Conservation (phyloP, 1,140 invertebrate species). For the Zaprionus camerounensis region DNA sequence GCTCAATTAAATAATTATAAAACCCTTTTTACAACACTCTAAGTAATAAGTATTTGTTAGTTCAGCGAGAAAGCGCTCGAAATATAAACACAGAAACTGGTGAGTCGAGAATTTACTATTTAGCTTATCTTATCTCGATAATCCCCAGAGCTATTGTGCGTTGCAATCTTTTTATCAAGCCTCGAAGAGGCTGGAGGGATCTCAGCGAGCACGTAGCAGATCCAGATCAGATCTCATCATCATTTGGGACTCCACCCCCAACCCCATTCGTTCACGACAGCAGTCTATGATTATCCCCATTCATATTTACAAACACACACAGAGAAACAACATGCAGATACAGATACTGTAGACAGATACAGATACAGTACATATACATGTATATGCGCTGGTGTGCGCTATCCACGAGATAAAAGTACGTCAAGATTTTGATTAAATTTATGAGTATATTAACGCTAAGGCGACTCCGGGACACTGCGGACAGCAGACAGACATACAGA, state of each 20-base stretch:
- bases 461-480: slow-evolving; percentile 4
- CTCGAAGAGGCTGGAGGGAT: not conserved
- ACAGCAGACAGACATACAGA: not conserved
- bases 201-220: not conserved
- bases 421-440: slow-evolving; percentile 78
- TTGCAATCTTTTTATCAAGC: slow-evolving; percentile 55
- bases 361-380: not conserved
- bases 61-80: not conserved
- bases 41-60: not conserved
- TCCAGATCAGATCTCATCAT: slow-evolving; percentile 9
- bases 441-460: slow-evolving; percentile 70
- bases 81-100: not conserved
- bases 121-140: slow-evolving; percentile 31
- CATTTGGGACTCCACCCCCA: not conserved
- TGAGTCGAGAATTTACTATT: not conserved
- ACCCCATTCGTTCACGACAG: not conserved
- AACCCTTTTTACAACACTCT: not conserved
- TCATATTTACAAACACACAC: slow-evolving; percentile 12
- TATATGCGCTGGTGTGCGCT: slow-evolving; percentile 4
- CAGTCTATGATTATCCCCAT: slow-evolving; percentile 5
- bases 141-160: slow-evolving; percentile 35
- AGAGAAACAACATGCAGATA: not conserved
- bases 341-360: not conserved
- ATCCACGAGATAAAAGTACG: slow-evolving; percentile 44
- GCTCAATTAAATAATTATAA: not conserved